These are phyloP conservation scores for Trichomalopsis sarcophagae DNA, from an alignment of 1,140 invertebrate species.

Conservation along the genomic window DNA sequence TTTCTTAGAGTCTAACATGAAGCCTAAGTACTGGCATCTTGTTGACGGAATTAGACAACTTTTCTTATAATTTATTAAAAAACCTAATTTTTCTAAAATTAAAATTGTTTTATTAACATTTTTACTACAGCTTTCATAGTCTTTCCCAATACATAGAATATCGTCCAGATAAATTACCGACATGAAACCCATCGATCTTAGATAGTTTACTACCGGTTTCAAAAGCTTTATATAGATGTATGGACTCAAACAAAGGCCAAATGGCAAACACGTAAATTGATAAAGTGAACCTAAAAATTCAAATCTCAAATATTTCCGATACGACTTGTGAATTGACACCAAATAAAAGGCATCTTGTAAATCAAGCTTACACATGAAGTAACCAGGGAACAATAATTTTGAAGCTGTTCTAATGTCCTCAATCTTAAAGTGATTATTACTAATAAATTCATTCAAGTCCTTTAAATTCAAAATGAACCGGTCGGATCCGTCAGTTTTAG, in stretches of 20 bases:
- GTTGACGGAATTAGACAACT: background rate
- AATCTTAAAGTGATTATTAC: background rate
- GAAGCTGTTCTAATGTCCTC: background rate
- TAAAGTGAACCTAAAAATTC: background rate
- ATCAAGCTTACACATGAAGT: background rate
- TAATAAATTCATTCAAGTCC: slow-evolving; percentile 8
- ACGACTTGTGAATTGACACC: background rate
- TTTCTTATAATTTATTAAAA: slow-evolving; percentile 41
- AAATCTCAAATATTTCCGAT: slow-evolving; percentile 10
- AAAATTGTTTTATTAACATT: background rate
- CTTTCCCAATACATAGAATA: background rate
- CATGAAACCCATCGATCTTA: background rate
- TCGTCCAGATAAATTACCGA: slow-evolving; percentile 26
- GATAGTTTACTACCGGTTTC: background rate
- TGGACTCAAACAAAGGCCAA: background rate
- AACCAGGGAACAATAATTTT: background rate
- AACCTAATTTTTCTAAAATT: slow-evolving; percentile 17
- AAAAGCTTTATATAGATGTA: slow-evolving; percentile 13
- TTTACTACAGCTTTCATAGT: background rate
- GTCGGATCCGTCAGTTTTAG: background rate
- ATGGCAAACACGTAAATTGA: background rate
- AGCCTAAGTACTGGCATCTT: slow-evolving; percentile 40
- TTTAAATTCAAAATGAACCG: slow-evolving; percentile 10
- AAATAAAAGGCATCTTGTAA: background rate
- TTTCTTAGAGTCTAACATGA: slow-evolving; percentile 39